These are phyloP conservation scores for Calidris pygmaea DNA, from an alignment of 2,113 vertebrate genomes.

Conservation along the genomic window DNA sequence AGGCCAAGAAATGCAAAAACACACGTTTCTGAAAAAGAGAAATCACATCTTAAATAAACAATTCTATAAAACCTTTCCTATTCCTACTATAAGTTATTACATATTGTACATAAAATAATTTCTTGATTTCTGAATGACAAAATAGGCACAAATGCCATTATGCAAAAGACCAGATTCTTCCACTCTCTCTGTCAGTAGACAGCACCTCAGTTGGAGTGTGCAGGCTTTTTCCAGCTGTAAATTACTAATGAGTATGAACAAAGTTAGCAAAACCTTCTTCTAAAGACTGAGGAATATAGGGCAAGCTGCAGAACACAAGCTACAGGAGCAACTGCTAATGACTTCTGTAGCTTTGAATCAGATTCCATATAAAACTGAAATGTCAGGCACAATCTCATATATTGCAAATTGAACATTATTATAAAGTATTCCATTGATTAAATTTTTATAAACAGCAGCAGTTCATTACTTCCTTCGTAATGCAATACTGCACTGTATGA, in stretches of 20 bases:
- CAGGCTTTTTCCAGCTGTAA: neutral
- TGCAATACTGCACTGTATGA: neutral
- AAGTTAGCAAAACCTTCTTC: neutral
- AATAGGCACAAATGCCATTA: neutral
- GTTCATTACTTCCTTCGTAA: neutral
- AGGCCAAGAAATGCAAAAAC: constrained; percentile 98
- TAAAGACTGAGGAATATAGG: neutral
- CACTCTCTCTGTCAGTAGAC: neutral
- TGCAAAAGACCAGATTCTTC: neutral
- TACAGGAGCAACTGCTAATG: neutral
- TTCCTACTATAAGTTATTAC: neutral
- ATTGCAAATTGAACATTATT: neutral
- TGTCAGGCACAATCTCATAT: neutral
- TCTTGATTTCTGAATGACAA: neutral
- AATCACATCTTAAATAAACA: neutral
- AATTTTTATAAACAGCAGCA: neutral
- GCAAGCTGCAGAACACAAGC: neutral
- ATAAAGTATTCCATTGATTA: neutral
- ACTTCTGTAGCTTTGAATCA: neutral
- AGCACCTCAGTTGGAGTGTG: neutral
- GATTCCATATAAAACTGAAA: neutral
- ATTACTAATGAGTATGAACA: neutral
- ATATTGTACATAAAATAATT: neutral
- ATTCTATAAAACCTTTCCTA: neutral
- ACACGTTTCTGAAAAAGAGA: constrained; percentile 90